Percentiles rank a stretch among this genome's conserved stretches.
These are phyloP conservation scores for Diphyllodes magnificus DNA, from an alignment of 2,113 vertebrate genomes.

Conservation along the genomic window DNA sequence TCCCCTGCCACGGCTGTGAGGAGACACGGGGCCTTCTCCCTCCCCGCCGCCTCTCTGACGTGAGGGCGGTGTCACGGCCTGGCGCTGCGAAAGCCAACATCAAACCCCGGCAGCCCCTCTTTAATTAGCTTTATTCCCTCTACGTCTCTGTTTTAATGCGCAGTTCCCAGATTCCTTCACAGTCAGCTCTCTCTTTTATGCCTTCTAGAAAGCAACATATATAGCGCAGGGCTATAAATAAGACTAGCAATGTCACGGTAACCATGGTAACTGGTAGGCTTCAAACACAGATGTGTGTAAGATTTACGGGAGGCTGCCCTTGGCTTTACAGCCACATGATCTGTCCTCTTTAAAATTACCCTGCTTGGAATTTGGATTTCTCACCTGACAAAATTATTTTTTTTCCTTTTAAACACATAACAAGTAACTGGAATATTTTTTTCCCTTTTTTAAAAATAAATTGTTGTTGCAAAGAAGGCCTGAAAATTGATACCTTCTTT, in stretches of 20 bases:
- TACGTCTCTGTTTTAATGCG: not conserved
- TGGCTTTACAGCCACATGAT: constrained; percentile 43
- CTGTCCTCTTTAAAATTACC: constrained; percentile 37
- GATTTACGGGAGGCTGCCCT: constrained; percentile 52
- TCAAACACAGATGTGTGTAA: constrained; percentile 44
- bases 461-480: not conserved
- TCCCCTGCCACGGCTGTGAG: fast-evolving
- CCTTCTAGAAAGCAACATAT: constrained; percentile 68
- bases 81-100: fast-evolving
- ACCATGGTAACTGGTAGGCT: constrained; percentile 69
- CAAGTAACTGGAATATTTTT: not conserved
- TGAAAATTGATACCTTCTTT: not conserved
- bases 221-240: constrained; percentile 73
- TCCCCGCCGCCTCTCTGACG: not conserved
- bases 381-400: not conserved
- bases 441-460: not conserved
- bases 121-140: constrained; percentile 26
- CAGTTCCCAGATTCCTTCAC: constrained; percentile 58
- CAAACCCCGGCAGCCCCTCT: not conserved
- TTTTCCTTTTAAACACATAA: not conserved
- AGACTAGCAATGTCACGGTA: constrained; percentile 66
- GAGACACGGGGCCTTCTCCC: fast-evolving
- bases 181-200: constrained; percentile 64
- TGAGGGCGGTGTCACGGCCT: fast-evolving
- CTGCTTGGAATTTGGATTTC: not conserved